Base-by-base conservation (phyloP, 2,797 vertebrate species). In the Phrynocephalus forsythii region DNA sequence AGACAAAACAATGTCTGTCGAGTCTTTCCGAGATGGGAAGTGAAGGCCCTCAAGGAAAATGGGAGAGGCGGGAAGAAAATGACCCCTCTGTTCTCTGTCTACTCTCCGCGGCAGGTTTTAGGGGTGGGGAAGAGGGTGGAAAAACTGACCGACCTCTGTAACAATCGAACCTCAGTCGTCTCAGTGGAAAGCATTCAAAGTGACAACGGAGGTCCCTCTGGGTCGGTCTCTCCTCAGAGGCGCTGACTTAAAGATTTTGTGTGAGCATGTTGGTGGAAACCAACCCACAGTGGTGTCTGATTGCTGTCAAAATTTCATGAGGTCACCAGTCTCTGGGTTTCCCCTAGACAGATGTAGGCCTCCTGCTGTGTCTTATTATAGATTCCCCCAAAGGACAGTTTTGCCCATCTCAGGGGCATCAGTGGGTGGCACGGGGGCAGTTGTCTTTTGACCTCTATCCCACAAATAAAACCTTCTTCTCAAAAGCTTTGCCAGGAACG, bases 21-120 rank as follows among this genome's bases (percentile, higher is more conserved):
- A 5, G 22, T 5, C n/a, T n/a, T 30, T 16, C n/a, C 44, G 86
- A 26, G 44, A 56, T 52, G 18, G 30, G 78, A 86, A 13, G 9
- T 48, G 44, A 44, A 82, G 52, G 77, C 13, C 75, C 81, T 33
- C 72, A 38, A 20, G 33, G 75, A 56, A 87, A 83, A 84, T 63
- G 90, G 71, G 88, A 83, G 85, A 72, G 86, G 11, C 60, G 66
- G 77, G 48, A 75, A 81, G 11, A 67, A 44, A 84, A 80, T 77
- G 63, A 20, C 4, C 1, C 15, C 67, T 80, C 80, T 79, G 56
- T 84, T 79, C 82, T 52, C 28, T 7, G 1, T 16, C 8, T 16
- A 33, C 77, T 60, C 28, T 20, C 52, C 38, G 79, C 69, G 16
- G 30, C 44, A 72, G 68, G 48, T 63, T 83, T 75, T 9, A 4